Evolutionary conservation across 1,140 invertebrate genomes (phyloP), one percentile per base, ranked within the genome.

Genomic region (Rhyzopertha dominica): DNA sequence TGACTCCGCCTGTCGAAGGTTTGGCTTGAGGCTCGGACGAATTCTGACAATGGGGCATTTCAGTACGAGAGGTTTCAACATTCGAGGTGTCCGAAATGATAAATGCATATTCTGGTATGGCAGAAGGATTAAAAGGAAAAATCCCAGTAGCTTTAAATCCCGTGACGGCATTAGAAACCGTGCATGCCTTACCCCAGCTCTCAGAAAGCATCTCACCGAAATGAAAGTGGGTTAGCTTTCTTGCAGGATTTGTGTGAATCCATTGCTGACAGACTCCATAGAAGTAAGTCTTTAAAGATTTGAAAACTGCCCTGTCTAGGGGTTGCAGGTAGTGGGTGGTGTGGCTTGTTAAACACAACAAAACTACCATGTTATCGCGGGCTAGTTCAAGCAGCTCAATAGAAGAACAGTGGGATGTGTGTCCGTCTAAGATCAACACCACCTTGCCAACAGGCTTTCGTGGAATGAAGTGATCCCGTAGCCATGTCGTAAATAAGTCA

Each of bases 401-500:
- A 39, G 43, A 48, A 32, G 28, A 51, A 18, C 40, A 52, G 32
- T 67, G 68, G 16, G 61, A 62, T 30, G 51, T 47, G 34, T 68
- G 63, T n/a, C 64, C 58, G 51, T 70, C 63, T 29, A 70, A 49
- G 47, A 67, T 53, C 5, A 63, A 23, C 12, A 67, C 40, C 34
- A 51, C 53, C 39, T 63, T 66, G 24, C 62, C 61, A 17, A 23
- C 17, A 3, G 50, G 49, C 37, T 68, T 69, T 4, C 17, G 32
- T 5, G 54, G 58, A 16, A 69, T 18, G 46, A 66, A 69, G 18
- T 62, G 55, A 41, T 62, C 55, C 30, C 51, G 58, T 4, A 68
- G 41, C 61, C 62, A 70, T 43, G 65, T 58, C 1, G 57, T 45
- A 47, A 71, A 71, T 28, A 72, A 32, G 13, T 65, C 61, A 16